Base-by-base conservation (phyloP, 2,797 vertebrate genomes). In the Tolypeutes matacus region DNA sequence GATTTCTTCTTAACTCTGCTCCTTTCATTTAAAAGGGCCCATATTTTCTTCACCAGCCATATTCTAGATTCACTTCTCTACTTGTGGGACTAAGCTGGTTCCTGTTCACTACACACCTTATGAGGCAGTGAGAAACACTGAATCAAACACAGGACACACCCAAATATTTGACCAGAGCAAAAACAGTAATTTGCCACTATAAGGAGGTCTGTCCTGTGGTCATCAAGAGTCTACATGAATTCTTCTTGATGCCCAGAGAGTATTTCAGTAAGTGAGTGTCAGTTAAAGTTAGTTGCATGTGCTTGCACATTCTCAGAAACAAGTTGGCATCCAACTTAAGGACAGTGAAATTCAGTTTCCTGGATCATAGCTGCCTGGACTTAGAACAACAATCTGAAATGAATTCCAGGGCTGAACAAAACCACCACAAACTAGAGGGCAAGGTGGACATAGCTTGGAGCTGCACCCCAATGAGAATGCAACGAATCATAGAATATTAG, bases 221-320 rank as follows among this genome's bases (percentile, higher is more conserved):
- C 49, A 73, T 78, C 36, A 84, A 78, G 42, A 89, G 84, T 73
- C 65, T 69, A 51, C 23, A 62, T 81, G 73, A 21, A 67, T 17
- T 39, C 51, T 83, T 70, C 53, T 27, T 80, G 73, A 91, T 88
- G 72, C 39, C 21, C 34, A 75, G 69, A 36, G 9, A 62, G 46
- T 78, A 14, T 42, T 89, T 82, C 72, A 89, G 7, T 82, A 67
- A 78, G 51, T 39, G 23, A 78, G 5, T 9, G 53, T 42, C 39
- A 31, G 29, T 94, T 78, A 93, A 85, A 78, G 78, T 93, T 82
- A 87, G 53, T 78, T 13, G 62, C 27, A 4, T 72, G 82, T 89
- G 13, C 21, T 90, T n/a, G 65, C 0, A 13, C 56, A 82, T 93
- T 65, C 75, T 94, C 53, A 78, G 53, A 78, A 94, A 92, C 46